phyloP scores from a whole-genome alignment of 2,888 invertebrate genomes.

The Nineta flava region DNA sequence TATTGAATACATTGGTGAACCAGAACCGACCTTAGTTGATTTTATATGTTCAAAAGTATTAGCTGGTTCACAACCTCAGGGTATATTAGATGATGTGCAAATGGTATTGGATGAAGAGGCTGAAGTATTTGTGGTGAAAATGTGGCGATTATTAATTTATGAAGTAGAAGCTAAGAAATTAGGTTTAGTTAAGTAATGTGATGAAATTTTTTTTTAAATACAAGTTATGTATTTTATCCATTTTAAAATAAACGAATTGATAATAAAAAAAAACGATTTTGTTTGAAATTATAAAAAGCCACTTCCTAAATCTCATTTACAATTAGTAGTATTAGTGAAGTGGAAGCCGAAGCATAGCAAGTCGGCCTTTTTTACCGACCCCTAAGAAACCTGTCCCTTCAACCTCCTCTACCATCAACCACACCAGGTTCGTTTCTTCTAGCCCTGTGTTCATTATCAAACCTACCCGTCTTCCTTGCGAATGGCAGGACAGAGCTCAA shows the following conservation, averaged over 20 bases:
- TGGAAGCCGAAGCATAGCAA: too few relatives aligned
- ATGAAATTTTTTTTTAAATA: not conserved
- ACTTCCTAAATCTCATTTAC: not conserved
- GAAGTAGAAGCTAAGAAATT: conserved; percentile 98
- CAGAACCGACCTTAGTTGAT: conserved; percentile 95
- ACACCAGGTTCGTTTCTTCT: too few relatives aligned
- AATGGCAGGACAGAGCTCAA: too few relatives aligned
- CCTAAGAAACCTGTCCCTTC: too few relatives aligned
- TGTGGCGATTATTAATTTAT: conserved; percentile 99
- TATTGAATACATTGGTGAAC: conserved; percentile 98
- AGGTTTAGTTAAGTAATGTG: conserved; percentile 59
- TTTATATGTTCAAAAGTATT: conserved; percentile 98
- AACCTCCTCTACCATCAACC: too few relatives aligned
- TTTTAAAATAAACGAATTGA: not conserved
- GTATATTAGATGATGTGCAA: conserved; percentile 94
- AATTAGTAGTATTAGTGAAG: not conserved
- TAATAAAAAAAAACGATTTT: not conserved
- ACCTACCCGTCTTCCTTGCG: too few relatives aligned
- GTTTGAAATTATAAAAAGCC: not conserved
- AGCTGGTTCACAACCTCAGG: conserved; percentile 82
- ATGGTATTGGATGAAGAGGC: conserved; percentile 99
- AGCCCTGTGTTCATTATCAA: too few relatives aligned
- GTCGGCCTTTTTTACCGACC: too few relatives aligned
- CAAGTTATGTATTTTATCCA: not conserved
- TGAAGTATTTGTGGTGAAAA: conserved; percentile 99